Percentiles rank a stretch among this genome's conserved stretches.
Evolutionary conservation across 2,888 invertebrate species (phyloP).

Genomic region (Melolontha melolontha): DNA sequence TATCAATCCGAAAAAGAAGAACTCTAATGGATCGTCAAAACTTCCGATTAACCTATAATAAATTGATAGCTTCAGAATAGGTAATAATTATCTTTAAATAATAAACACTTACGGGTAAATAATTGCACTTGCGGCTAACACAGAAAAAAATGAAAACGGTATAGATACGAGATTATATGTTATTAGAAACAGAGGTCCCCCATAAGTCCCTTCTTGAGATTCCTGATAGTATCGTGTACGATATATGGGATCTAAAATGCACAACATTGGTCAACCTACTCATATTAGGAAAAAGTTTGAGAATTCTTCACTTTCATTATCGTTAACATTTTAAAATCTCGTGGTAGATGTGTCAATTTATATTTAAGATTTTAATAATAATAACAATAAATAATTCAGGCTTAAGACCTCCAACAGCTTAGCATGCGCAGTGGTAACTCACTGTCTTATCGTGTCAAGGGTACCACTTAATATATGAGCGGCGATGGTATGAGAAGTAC

Average conservation of each 20-base stretch:
- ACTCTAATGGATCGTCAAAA: conserved; percentile 70
- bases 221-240: conserved; percentile 95
- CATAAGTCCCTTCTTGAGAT: conserved; percentile 88
- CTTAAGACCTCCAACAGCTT: too few species aligned
- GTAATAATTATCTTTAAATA: conserved; percentile 3
- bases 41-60: conserved; percentile 69
- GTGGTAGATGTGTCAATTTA: too few species aligned
- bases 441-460: too few species aligned
- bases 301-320: too few species aligned
- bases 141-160: conserved; percentile 84
- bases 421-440: too few species aligned
- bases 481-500: too few species aligned
- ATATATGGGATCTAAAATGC: conserved; percentile 77
- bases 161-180: conserved; percentile 85
- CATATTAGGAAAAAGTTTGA: too few species aligned
- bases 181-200: conserved; percentile 84
- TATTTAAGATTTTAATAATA: too few species aligned
- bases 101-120: conserved; percentile 75
- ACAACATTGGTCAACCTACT: neutral
- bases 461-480: too few species aligned
- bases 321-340: too few species aligned
- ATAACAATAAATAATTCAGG: too few species aligned
- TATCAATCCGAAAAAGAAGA: conserved; percentile 76
- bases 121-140: conserved; percentile 78
- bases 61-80: neutral